Evolutionary conservation across 2,888 invertebrate species (phyloP), one percentile per base, ranked within the genome.

Genomic region (Aethes cnicana): DNA sequence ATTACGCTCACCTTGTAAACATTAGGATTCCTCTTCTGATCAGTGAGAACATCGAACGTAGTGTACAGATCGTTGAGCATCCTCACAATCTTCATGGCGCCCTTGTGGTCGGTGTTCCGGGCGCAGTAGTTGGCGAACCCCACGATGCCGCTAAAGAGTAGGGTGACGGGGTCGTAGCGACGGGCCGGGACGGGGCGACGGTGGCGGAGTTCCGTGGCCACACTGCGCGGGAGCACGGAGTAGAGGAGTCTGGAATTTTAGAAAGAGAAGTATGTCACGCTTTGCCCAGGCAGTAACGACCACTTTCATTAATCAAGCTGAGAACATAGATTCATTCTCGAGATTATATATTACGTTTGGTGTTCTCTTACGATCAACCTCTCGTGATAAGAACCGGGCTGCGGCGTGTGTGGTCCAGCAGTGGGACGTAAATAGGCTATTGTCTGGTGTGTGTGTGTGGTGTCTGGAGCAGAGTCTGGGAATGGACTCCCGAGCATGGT

Each of bases 31-130:
- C 94, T 93, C 74, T 95, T 96, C 3, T 97, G 96, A 82, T 98
- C 97, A 6, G 98, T 97, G 30, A 98, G 91, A 28, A 95, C 96
- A 84, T 98, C 98, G 71, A 98, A 98, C 2, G 97, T 95, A 0
- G 97, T 98, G 79, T 98, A 98, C 58, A 98, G 91, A 73, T 96
- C 94, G 80, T 98, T 98, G 39, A 98, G 92, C 93, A 98, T 95
- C 80, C 95, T 93, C 5, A 98, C 98, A 59, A 98, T 98, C 90
- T 97, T 97, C 96, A 98, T 98, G 33, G 97, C 98, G 0, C 97
- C 97, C 62, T 94, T 94, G 4, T 97, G 95, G 79, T 98, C 98
- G 0, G 97, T 96, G 78, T 98, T 94, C 32, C 93, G 92, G 1
- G 97, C 96, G 73, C 98, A 98, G 76, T 97, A 97, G 68, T 95